A percentile compares a stretch with the other conserved stretches of the same genome.
Evolutionary conservation across 2,113 vertebrate species (phyloP).

Genomic region (Aramus guarauna): DNA sequence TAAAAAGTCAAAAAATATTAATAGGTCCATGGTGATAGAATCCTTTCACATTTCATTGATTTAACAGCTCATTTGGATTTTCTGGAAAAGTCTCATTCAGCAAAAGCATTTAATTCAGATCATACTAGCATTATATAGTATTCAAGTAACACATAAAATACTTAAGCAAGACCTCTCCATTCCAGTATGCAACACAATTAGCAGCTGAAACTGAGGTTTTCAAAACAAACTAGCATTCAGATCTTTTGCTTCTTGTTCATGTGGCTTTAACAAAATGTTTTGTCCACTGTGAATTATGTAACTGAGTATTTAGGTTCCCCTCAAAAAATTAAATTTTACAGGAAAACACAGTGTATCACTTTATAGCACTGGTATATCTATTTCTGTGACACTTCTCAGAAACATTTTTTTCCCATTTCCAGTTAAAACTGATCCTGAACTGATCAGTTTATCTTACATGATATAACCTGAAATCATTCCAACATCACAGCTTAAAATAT

Average conservation of each 20-base stretch:
- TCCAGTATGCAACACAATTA: neutral
- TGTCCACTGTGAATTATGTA: neutral
- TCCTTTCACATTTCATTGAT: neutral
- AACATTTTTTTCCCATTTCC: neutral
- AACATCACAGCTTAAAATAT: constrained; percentile 29
- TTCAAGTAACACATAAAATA: neutral
- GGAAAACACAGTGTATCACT: neutral
- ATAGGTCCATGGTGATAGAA: neutral
- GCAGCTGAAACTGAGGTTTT: neutral
- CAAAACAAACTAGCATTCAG: neutral
- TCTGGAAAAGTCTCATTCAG: neutral
- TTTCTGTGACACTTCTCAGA: neutral
- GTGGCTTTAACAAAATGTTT: neutral
- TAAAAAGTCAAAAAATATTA: neutral
- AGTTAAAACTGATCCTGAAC: neutral
- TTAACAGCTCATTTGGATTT: neutral
- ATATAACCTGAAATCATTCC: constrained; percentile 30
- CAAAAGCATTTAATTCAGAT: neutral
- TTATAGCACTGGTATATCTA: neutral
- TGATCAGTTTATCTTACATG: neutral
- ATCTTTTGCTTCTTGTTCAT: neutral
- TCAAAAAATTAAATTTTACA: neutral
- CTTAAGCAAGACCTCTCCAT: neutral
- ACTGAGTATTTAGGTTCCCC: neutral
- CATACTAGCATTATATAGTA: neutral